A percentile compares a stretch with the other conserved stretches of the same genome.
phyloP scores from a whole-genome alignment of 2,888 invertebrate genomes.

The Priapulus caudatus region DNA sequence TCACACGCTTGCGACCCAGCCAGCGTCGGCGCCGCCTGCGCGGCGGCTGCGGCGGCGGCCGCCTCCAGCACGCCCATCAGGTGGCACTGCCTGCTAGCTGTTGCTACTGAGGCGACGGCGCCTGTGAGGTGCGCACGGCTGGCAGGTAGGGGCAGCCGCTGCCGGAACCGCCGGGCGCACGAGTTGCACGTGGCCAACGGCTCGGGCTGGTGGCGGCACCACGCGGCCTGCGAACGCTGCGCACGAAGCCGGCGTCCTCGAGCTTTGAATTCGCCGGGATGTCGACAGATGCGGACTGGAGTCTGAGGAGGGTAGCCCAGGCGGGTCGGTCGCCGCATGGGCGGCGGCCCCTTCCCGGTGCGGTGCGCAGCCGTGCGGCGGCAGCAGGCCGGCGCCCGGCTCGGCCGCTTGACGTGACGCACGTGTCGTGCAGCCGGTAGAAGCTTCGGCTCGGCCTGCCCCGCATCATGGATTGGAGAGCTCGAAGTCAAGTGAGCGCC shows the following conservation, averaged over 20 bases:
- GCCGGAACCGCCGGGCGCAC: neutral
- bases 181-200: neutral
- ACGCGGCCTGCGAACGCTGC: neutral
- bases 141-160: slow-evolving; percentile 14
- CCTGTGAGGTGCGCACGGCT: slow-evolving; percentile 25
- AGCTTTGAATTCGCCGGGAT: slow-evolving; percentile 35
- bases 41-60: neutral
- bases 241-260: slow-evolving; percentile 22
- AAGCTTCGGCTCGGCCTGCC: neutral
- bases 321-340: too few relatives aligned
- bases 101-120: slow-evolving; percentile 21
- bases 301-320: slow-evolving; percentile 26
- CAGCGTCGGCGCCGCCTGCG: slow-evolving; percentile 41
- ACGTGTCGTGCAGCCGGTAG: too few relatives aligned
- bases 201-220: neutral
- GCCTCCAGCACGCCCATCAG: slow-evolving; percentile 5
- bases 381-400: too few relatives aligned
- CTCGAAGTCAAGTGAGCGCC: slow-evolving; percentile 10
- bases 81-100: slow-evolving; percentile 23
- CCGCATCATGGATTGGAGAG: neutral
- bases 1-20: slow-evolving; percentile 45
- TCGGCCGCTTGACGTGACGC: neutral
- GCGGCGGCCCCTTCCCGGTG: too few relatives aligned
- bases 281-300: slow-evolving; percentile 33
- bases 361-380: too few relatives aligned